A percentile compares a stretch with the other conserved stretches of the same genome.
Conservation (phyloP, 2,888 invertebrate genomes). For the Gibbula magus region DNA sequence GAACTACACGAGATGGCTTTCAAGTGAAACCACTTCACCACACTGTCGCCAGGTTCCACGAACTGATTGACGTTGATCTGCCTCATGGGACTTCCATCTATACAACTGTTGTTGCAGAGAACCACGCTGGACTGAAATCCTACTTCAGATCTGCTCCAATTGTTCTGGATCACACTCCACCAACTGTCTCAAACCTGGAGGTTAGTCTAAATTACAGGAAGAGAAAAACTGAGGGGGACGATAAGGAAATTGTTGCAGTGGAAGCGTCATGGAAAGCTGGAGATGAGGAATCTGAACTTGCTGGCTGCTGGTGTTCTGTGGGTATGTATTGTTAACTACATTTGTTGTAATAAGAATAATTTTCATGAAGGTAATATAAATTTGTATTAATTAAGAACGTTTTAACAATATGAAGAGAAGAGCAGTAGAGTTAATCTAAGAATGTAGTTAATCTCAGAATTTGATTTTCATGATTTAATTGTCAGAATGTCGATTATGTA, state of each 20-base stretch:
- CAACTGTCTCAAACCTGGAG: not conserved
- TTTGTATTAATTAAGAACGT: no score
- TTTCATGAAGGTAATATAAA: no score
- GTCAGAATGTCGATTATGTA: no score
- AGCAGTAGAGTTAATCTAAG: no score
- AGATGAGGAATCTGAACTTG: not conserved
- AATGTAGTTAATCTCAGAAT: no score
- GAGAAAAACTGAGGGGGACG: no score
- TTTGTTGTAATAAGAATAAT: no score
- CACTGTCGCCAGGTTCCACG: not conserved
- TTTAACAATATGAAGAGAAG: no score
- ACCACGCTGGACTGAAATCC: not conserved
- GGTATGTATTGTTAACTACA: not conserved
- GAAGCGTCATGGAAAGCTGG: not conserved
- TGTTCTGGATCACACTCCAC: slow-evolving; percentile 9
- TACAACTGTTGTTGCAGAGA: slow-evolving; percentile 6
- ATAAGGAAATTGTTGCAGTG: not conserved
- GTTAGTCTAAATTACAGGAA: not conserved
- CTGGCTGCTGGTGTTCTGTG: not conserved
- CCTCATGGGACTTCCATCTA: slow-evolving; percentile 23
- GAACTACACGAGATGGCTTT: slow-evolving; percentile 17
- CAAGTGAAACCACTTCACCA: not conserved
- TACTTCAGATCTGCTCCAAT: not conserved
- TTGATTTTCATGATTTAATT: no score
- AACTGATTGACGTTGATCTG: not conserved